Base-by-base conservation (phyloP, 2,888 invertebrate genomes). In the Campoplex nolae region DNA sequence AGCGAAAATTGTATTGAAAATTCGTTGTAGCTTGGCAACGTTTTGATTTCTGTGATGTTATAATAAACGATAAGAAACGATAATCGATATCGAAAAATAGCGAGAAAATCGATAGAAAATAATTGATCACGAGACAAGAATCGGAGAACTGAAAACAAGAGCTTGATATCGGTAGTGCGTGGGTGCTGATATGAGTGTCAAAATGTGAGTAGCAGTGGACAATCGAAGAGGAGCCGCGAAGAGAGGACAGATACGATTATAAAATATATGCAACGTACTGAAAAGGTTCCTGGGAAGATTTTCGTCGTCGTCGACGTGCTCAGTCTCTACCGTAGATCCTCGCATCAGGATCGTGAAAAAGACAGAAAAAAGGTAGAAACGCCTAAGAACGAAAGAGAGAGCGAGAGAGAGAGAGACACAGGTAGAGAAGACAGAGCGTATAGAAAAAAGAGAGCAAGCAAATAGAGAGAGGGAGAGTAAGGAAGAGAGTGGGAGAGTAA, bases 31-130 rank as follows among this genome's bases (percentile, higher is more conserved):
- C 18, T 75, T 58, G 32, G 54, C 48, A 78, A 58, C 51, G 42
- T 7, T 42, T 38, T 38, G 28, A 75, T 54, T 65, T 80, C 84
- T 62, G 84, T 80, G 79, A 80, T 76, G 42, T 70, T 62, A 70
- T 51, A 76, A 71, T 23, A 54, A 75, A 35, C 28, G 0, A 58
- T 56, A 42, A 45, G 28, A 68, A 13, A 23, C 9, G 18, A 48
- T 3, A 32, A 71, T 51, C 3, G 32, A 71, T 48, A 18, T 4
- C 16, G 6, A 32, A 9, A 76, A 62, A 16, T 11, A 76, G 7
- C 16, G 71, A 54, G n/a, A 32, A 13, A n/a, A 48, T 18, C 28
- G n/a, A 84, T 28, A 62, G 28, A 42, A 23, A 67, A 56, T 28
- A 1, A 1, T 9, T 65, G 56, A 62, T 16, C 32, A n/a, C 28